Percentiles rank a stretch among this genome's conserved stretches.
Conservation (phyloP, 2,113 vertebrate genomes). For the Microtus ochrogaster region DNA sequence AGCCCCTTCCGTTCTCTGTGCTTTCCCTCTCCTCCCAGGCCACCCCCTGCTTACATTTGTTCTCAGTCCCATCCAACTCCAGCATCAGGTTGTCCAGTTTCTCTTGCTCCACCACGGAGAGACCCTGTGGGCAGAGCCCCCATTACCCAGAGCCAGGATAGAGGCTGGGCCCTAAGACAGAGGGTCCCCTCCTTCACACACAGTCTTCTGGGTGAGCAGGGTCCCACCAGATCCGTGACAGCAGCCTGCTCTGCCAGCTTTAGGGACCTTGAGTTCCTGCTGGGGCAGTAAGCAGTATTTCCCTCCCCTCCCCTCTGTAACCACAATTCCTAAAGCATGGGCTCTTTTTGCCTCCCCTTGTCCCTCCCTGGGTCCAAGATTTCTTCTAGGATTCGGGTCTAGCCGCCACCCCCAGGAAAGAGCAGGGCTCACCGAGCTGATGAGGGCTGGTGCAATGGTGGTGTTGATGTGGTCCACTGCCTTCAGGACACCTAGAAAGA, state of each 20-base stretch:
- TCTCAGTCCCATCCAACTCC: constrained; percentile 94
- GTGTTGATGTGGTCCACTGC: constrained; percentile 95
- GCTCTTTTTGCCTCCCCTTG: neutral
- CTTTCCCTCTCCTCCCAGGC: neutral
- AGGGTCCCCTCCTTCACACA: neutral
- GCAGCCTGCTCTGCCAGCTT: neutral
- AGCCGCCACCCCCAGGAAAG: constrained; percentile 69
- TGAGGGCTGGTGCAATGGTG: constrained; percentile 92
- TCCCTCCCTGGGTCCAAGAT: neutral
- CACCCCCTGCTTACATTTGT: constrained; percentile 90
- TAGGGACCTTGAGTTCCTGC: constrained; percentile 17
- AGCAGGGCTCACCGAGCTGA: constrained; percentile 91
- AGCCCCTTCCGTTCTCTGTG: neutral
- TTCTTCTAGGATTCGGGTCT: neutral
- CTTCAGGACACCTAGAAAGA: constrained; percentile 92
- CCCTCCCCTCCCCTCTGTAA: neutral
- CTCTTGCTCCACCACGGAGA: constrained; percentile 93
- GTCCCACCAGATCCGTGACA: neutral
- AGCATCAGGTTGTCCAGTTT: constrained; percentile 95
- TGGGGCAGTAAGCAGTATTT: neutral
- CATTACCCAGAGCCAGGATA: constrained; percentile 54
- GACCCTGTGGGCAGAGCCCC: constrained; percentile 86
- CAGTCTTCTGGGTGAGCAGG: neutral
- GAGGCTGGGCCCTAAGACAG: neutral
- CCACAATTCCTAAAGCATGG: neutral